A percentile compares a stretch with the other conserved stretches of the same genome.
Conservation (phyloP, 2,113 vertebrate species). For the Scortum barcoo region DNA sequence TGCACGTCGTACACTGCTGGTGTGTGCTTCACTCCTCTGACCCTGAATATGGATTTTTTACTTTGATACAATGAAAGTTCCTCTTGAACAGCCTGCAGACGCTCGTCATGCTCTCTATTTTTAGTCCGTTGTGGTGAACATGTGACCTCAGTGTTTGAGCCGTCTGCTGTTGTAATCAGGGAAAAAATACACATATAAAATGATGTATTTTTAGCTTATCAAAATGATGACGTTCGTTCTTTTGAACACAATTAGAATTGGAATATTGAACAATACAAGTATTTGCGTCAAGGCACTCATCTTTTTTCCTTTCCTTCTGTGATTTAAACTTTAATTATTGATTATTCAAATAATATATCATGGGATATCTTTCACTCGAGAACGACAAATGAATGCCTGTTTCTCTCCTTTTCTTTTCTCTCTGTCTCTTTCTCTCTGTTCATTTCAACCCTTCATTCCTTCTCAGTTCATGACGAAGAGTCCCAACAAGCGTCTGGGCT, state of each 20-base stretch:
- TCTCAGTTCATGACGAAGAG: conserved; percentile 98
- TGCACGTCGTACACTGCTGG: neutral
- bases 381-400: neutral
- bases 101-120: neutral
- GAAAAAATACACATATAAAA: neutral
- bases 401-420: neutral
- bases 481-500: conserved; percentile 94
- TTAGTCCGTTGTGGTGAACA: neutral
- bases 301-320: neutral
- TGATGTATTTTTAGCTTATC: neutral
- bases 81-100: neutral
- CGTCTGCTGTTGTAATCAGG: neutral
- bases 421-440: neutral
- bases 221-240: neutral
- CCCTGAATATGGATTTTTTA: neutral
- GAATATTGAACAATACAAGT: neutral
- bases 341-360: neutral
- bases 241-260: neutral
- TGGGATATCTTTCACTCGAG: neutral
- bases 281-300: neutral
- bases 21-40: neutral
- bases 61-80: neutral
- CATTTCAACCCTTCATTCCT: neutral
- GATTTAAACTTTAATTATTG: neutral
- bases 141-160: neutral